Evolutionary conservation across 2,888 invertebrate species (phyloP).

Genomic region (Sycophila texana): DNA sequence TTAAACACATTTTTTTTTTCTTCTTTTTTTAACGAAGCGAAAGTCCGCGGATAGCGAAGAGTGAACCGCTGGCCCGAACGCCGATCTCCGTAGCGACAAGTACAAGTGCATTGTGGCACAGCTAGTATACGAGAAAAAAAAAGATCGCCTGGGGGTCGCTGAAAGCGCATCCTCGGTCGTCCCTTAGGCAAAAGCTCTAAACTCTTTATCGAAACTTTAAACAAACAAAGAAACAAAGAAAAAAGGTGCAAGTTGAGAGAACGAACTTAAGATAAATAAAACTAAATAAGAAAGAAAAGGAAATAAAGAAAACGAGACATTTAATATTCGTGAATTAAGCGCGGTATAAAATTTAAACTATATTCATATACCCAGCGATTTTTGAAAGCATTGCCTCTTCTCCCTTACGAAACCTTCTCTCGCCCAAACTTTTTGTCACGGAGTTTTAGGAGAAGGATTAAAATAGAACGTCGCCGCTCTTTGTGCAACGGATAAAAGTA

Average conservation of each 20-base stretch:
- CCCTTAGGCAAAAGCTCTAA: constrained; percentile 69
- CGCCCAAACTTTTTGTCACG: constrained; percentile 55
- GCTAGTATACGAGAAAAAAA: constrained; percentile 75
- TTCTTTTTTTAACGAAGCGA: background rate
- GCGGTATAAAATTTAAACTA: constrained; percentile 65
- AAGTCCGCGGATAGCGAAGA: constrained; percentile 28
- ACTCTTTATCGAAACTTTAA: constrained; percentile 70
- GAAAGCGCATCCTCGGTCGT: constrained; percentile 66
- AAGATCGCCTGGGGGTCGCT: constrained; percentile 67
- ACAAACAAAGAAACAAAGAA: constrained; percentile 58
- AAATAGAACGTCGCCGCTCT: constrained; percentile 49
- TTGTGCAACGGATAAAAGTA: constrained; percentile 39
- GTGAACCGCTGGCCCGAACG: constrained; percentile 58
- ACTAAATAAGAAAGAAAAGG: constrained; percentile 52
- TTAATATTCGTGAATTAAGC: constrained; percentile 68
- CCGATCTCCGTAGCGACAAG: constrained; percentile 71
- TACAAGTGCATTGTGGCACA: constrained; percentile 76
- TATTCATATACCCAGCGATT: constrained; percentile 60
- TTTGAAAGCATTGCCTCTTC: constrained; percentile 58
- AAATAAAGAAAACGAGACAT: constrained; percentile 62
- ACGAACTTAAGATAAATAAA: constrained; percentile 39
- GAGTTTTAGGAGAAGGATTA: constrained; percentile 52
- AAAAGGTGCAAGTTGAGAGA: constrained; percentile 20
- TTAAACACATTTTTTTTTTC: background rate
- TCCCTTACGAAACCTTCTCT: constrained; percentile 54